Percentiles rank a stretch among this genome's conserved stretches.
phyloP scores from a whole-genome alignment of 2,797 vertebrate species.

The Acanthurus lineatus region DNA sequence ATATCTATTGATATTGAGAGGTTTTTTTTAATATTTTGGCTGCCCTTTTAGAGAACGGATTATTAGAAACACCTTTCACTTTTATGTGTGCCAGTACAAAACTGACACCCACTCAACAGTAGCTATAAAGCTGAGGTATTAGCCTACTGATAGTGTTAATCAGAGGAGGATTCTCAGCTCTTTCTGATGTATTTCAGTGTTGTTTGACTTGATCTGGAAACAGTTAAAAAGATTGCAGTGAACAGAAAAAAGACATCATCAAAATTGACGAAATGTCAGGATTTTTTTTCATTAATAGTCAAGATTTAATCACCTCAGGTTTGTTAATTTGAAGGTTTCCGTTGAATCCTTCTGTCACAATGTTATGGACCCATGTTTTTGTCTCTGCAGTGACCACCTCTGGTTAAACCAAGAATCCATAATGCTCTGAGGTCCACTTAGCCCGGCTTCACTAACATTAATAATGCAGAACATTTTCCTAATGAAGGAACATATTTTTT shows the following conservation, averaged over 20 bases:
- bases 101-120: too few relatives aligned
- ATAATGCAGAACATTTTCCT: constrained; percentile 87
- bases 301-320: constrained; percentile 39
- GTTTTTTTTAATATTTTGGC: too few relatives aligned
- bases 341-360: constrained; percentile 53
- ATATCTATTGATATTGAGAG: too few relatives aligned
- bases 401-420: constrained; percentile 79
- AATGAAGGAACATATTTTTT: constrained; percentile 86
- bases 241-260: constrained; percentile 19
- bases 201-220: constrained; percentile 37
- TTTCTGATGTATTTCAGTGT: not conserved
- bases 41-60: too few relatives aligned
- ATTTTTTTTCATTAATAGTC: not conserved
- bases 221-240: constrained; percentile 14
- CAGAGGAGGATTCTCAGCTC: constrained; percentile 3
- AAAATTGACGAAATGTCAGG: constrained; percentile 47
- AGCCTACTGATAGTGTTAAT: not conserved
- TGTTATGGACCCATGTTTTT: constrained; percentile 59
- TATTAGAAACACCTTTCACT: too few relatives aligned
- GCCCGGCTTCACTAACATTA: constrained; percentile 78
- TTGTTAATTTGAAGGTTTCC: constrained; percentile 52
- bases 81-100: too few relatives aligned
- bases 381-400: constrained; percentile 76
- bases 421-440: constrained; percentile 82
- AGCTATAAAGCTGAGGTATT: too few relatives aligned